Conservation (phyloP, 2,888 invertebrate genomes). For the Zaprionus lineosus region DNA sequence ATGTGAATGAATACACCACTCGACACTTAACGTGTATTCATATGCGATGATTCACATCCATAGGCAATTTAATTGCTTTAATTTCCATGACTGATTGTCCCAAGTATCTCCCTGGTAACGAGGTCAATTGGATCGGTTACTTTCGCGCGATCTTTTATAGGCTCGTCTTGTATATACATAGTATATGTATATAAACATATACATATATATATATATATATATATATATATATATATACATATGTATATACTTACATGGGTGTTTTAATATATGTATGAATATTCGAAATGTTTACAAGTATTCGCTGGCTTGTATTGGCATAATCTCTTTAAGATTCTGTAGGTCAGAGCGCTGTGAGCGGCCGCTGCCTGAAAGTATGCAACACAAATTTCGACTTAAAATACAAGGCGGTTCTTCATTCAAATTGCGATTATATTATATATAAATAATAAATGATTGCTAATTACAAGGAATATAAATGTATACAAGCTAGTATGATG, state of each 20-base stretch:
- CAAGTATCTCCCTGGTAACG: not conserved
- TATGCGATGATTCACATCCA: slow-evolving; percentile 36
- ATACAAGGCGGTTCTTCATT: too few relatives aligned
- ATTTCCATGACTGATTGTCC: slow-evolving; percentile 21
- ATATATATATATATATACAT: not conserved
- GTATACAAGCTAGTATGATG: too few relatives aligned
- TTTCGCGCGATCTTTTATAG: not conserved
- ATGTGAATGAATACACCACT: slow-evolving; percentile 36
- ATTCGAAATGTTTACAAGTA: too few relatives aligned
- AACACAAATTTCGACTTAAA: slow-evolving; percentile 5
- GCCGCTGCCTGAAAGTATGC: slow-evolving; percentile 62
- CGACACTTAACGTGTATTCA: slow-evolving; percentile 27
- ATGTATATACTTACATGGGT: not conserved
- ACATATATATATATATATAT: not conserved
- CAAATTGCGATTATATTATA: too few relatives aligned
- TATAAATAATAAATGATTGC: too few relatives aligned
- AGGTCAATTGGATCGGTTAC: not conserved
- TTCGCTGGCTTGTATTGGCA: not conserved
- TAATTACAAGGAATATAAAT: too few relatives aligned
- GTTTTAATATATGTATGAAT: not conserved
- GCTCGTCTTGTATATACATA: too few relatives aligned
- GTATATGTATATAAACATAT: not conserved
- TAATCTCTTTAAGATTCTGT: not conserved
- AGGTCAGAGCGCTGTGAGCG: slow-evolving; percentile 18
- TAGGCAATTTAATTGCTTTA: slow-evolving; percentile 45